Base-by-base conservation (phyloP, 2,888 invertebrate genomes). In the Apamea anceps region DNA sequence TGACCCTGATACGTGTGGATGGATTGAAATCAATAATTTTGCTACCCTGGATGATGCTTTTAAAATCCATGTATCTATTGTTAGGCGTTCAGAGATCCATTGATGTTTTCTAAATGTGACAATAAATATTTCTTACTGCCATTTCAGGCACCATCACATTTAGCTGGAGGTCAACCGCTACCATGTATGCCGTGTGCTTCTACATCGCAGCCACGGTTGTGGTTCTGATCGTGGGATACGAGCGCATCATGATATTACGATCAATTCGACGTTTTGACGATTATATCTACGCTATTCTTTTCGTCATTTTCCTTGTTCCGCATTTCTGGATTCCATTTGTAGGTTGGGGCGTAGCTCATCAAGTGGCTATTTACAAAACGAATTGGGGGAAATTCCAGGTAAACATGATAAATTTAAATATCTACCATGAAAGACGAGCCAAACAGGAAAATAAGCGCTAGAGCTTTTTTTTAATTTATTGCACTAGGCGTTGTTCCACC, bases 281-380 rank as follows among this genome's bases (percentile, higher is more conserved):
- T 88, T 98, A 98, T 89, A 98, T 98, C 88, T 98, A 98, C 90
- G 97, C 98, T 0, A 97, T 98, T 77, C 95, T 98, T 32, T 98
- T 98, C 90, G 96, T 98, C 0, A 96, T 98, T 21, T 98, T 97
- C 90, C 95, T 98, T 71, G 96, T 98, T 18, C 98, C 98, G 0
- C 98, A 98, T 91, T 98, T 98, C 93, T 98, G 97, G 97, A 97
- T 98, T 68, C 98, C 98, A 0, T 98, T 97, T 89, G 97, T 98
- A 25, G 98, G 98, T 0, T 98, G 98, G 98, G 98, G 98, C 0
- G 98, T 98, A 45, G 98, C 98, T 0, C 96, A 96, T 67, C 97
- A 98, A 93, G 98, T 98, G 10, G 98, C 98, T 79, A 97, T 97
- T 86, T 98, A 98, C 92, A 98, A 98, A 94, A 98, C 98, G 70